Evolutionary conservation across 2,888 invertebrate genomes (phyloP), one percentile per base, ranked within the genome.

Genomic region (Ormyrus thymus): DNA sequence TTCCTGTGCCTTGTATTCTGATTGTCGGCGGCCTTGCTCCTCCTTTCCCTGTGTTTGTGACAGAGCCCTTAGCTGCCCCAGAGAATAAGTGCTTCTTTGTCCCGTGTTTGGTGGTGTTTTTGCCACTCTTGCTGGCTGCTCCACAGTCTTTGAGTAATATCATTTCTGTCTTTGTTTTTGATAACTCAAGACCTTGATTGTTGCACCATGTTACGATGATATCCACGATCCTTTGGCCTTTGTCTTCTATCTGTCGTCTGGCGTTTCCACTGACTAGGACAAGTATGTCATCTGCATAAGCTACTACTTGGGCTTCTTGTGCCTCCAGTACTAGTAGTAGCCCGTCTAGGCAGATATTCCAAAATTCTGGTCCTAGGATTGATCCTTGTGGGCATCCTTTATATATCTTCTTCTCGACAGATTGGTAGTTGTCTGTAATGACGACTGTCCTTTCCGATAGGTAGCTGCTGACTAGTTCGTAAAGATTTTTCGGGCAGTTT

Each of bases 371-470:
- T 6, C 66, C 66, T 0, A 66, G 11, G 9, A 66, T 53, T 5
- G 66, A 66, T n/a, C 66, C 66, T 43, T 66, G 66, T 0, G 66
- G 66, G 8, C 66, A 66, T 4, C 53, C 66, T 11, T 53, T 66
- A 0, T 9, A 43, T 10, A 66, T 15, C 8, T 10, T 7, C 1
- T 65, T 65, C 3, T 5, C 4, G 15, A 65, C 50, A 5, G 3
- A 7, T 7, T 65, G 48, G 4, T n/a, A 50, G 6, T 50, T n/a
- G 0, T 13, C 65, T 0, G 9, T 7, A 0, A 65, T 6, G 0
- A 0, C 13, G n/a, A 65, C 65, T 6, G 7, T 5, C 3, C 66
- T 9, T 6, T 9, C 50, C 15, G 8, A 11, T 29, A 61, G n/a
- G 15, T 69, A 53, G 13, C 48, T 53, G 46, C 43, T 48, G n/a